A percentile compares a stretch with the other conserved stretches of the same genome.
Conservation (phyloP, 1,140 invertebrate species). For the Polyergus mexicanus region DNA sequence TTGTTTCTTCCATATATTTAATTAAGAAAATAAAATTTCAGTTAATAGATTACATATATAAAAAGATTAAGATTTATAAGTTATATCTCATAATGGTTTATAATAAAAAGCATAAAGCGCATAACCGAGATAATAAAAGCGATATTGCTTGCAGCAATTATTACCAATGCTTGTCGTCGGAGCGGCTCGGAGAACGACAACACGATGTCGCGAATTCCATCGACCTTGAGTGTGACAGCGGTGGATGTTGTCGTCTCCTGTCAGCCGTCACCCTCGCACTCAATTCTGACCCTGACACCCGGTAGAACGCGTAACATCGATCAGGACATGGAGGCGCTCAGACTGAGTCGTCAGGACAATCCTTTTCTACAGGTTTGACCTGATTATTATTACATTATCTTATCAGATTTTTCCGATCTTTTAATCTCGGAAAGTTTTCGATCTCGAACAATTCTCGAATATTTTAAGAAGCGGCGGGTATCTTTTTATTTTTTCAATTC, state of each 20-base stretch:
- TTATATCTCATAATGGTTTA: neutral
- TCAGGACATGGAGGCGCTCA: slow-evolving; percentile 93
- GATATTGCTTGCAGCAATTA: slow-evolving; percentile 74
- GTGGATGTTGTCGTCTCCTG: slow-evolving; percentile 85
- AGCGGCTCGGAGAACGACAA: slow-evolving; percentile 78
- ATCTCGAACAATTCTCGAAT: neutral
- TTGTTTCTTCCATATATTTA: neutral
- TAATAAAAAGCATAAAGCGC: neutral
- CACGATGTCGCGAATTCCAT: slow-evolving; percentile 85
- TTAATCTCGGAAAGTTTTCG: neutral
- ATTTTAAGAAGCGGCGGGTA: neutral
- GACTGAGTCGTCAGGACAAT: slow-evolving; percentile 93
- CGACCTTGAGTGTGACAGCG: slow-evolving; percentile 86
- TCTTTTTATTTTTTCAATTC: neutral
- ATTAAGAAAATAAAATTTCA: slow-evolving; percentile 7
- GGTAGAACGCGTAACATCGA: slow-evolving; percentile 92
- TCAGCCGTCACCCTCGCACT: slow-evolving; percentile 87
- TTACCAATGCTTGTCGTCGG: slow-evolving; percentile 79
- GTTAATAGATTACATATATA: neutral
- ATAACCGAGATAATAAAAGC: slow-evolving; percentile 14
- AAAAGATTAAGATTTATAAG: neutral
- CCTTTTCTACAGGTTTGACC: slow-evolving; percentile 91
- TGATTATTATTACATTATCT: slow-evolving; percentile 42
- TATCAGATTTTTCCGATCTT: neutral
- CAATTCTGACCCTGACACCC: slow-evolving; percentile 90